These are phyloP conservation scores for Aphyosemion australe DNA, from an alignment of 2,113 vertebrate genomes.

Conservation along the genomic window DNA sequence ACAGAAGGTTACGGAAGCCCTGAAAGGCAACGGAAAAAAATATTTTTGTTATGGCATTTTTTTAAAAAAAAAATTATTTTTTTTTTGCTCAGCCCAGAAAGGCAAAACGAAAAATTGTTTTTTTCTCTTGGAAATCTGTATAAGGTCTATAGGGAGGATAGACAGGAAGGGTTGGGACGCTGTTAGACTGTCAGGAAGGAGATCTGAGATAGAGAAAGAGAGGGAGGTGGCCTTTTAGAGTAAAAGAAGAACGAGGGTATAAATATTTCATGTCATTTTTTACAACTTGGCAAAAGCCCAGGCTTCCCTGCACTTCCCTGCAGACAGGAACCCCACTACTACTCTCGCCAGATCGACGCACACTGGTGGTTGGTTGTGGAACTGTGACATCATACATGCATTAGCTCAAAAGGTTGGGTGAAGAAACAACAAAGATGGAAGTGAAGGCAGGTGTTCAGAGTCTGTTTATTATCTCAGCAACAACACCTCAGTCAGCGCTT, in stretches of 20 bases:
- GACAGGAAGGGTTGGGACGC: background rate
- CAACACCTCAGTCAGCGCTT: too few relatives aligned
- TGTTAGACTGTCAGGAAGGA: background rate
- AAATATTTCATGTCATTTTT: constrained; percentile 67
- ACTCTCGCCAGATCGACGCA: constrained; percentile 17
- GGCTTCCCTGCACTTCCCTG: constrained; percentile 39
- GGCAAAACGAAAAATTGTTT: too few relatives aligned
- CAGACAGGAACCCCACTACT: constrained; percentile 37
- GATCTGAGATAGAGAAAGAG: background rate
- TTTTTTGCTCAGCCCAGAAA: too few relatives aligned
- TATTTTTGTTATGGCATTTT: too few relatives aligned
- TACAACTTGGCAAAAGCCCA: constrained; percentile 61
- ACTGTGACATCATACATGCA: too few relatives aligned
- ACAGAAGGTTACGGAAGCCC: background rate
- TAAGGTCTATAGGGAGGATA: background rate
- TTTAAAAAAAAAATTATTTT: too few relatives aligned
- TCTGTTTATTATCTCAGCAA: too few relatives aligned
- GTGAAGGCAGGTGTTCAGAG: too few relatives aligned
- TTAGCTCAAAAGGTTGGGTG: too few relatives aligned
- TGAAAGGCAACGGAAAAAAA: too few relatives aligned
- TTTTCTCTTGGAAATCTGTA: too few relatives aligned
- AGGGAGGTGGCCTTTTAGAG: constrained; percentile 1
- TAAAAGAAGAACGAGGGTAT: constrained; percentile 24
- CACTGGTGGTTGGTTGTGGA: background rate
- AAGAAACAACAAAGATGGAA: too few relatives aligned